Evolutionary conservation across 2,797 vertebrate genomes (phyloP), one percentile per base, ranked within the genome.

Genomic region (Masticophis lateralis): DNA sequence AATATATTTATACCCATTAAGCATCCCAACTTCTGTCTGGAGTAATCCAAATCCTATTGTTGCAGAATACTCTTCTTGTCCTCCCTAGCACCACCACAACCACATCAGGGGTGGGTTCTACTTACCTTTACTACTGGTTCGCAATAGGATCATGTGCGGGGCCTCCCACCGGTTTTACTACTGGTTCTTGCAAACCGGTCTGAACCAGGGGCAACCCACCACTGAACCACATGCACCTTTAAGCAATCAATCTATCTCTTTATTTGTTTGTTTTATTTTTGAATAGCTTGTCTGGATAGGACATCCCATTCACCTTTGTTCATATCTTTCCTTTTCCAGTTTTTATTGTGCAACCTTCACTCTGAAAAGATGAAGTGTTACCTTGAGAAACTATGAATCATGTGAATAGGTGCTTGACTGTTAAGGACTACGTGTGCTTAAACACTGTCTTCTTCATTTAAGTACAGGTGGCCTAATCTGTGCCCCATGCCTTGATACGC

Each of bases 381-480:
- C 98, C 99, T 1, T 98, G 99, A 96, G 97, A 97, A 92, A 98
- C 99, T 96, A 97, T 99, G 94, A 99, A 98, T 0, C 98, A 98
- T 0, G 98, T 99, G 96, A 99, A 99, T 97, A 98, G 98, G 60
- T 99, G 99, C 96, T 99, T 99, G 93, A 99, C 99, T 0, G 98
- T 98, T 55, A 99, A 99, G 0, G 98, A 99, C 10, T 98, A 98
- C 61, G 97, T 99, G 57, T 99, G 99, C 99, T 98, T 99, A 87
- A 99, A 99, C 4, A 92, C 99, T 0, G 98, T 99, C 87, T 99
- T 99, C 96, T 97, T 99, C 98, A 98, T 99, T 92, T 99, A 99
- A 2, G 97, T 99, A 96, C 99, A 99, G 96, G 98, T 99, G 0
- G 99, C 98, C 0, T 99, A 99, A 99, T 98, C 99, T 0, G 98